These are phyloP conservation scores for Molothrus aeneus DNA, from an alignment of 2,797 vertebrate species.

Conservation along the genomic window DNA sequence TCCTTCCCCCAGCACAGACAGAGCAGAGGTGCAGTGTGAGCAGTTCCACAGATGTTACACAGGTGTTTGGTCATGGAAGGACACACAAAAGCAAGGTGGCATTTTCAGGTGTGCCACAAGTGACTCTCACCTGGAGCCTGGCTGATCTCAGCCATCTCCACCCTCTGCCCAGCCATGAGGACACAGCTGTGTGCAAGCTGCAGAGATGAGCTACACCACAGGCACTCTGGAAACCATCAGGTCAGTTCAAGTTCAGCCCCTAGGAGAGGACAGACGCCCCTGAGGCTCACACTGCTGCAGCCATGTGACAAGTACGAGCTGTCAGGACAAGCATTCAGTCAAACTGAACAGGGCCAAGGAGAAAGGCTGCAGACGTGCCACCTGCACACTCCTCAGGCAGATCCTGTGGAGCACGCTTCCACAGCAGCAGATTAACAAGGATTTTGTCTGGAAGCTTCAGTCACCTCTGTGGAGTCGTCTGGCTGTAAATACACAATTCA, in stretches of 20 bases:
- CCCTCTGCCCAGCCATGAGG: neutral
- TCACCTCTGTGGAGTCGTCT: conserved; percentile 30
- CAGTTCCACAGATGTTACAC: neutral
- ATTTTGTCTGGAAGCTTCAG: conserved; percentile 36
- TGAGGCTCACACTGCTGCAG: neutral
- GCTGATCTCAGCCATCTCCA: neutral
- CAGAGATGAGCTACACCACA: neutral
- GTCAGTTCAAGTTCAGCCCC: neutral
- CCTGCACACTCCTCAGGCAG: neutral
- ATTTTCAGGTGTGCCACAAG: neutral
- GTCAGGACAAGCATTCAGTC: neutral
- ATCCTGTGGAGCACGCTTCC: neutral
- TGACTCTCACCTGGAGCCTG: neutral
- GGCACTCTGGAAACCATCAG: neutral
- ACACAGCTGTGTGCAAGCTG: neutral
- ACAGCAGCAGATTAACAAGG: neutral
- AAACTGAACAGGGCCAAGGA: conserved; percentile 24
- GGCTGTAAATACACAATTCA: neutral
- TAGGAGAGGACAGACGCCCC: neutral
- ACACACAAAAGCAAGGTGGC: neutral
- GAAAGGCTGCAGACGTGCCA: neutral
- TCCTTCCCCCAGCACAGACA: neutral
- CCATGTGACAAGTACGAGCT: neutral
- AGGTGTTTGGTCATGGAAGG: neutral
- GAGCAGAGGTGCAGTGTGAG: neutral